These are phyloP conservation scores for Drosophila demipolita DNA, from an alignment of 2,888 invertebrate species.

Conservation along the genomic window DNA sequence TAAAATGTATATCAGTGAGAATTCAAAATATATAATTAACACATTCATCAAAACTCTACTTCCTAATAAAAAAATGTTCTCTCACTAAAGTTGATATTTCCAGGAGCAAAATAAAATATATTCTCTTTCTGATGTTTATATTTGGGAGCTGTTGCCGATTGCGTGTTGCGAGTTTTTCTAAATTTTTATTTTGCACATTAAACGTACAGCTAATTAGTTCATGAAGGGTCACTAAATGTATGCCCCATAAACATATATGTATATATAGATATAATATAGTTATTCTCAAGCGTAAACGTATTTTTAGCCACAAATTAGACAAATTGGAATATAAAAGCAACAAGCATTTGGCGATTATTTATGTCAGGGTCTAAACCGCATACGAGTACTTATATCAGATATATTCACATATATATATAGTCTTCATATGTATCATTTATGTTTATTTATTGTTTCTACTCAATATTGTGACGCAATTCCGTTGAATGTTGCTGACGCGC, in stretches of 20 bases:
- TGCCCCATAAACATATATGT: not conserved
- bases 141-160: not conserved
- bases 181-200: not conserved
- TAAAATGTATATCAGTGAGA: not conserved
- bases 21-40: not conserved
- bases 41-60: not conserved
- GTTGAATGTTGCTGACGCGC: constrained; percentile 47
- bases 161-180: not conserved
- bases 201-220: constrained; percentile 15
- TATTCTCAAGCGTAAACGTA: constrained; percentile 35
- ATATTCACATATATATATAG: not conserved
- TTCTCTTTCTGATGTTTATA: not conserved
- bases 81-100: not conserved
- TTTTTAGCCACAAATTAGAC: constrained; percentile 4
- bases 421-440: constrained; percentile 1
- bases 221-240: constrained; percentile 19
- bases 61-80: not conserved
- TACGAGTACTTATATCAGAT: constrained; percentile 7
- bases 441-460: constrained; percentile 14
- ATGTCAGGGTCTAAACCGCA: constrained; percentile 24
- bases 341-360: constrained; percentile 7
- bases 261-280: not conserved
- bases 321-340: not conserved
- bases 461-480: constrained; percentile 51
- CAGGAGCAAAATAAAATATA: not conserved